These are phyloP conservation scores for Megalopta genalis DNA, from an alignment of 1,140 invertebrate genomes.

Conservation along the genomic window DNA sequence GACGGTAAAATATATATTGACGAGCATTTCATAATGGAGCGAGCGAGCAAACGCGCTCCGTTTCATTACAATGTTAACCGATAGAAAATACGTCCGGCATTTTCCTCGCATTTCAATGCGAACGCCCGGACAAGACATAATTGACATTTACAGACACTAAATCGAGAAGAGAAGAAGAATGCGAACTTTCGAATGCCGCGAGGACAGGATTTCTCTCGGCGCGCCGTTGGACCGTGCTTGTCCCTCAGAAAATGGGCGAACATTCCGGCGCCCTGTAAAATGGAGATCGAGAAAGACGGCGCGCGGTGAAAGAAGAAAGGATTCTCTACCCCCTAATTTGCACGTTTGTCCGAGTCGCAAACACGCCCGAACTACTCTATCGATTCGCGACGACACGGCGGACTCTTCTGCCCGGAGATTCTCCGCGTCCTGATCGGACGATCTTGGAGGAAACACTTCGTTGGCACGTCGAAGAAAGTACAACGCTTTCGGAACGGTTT, in stretches of 20 bases:
- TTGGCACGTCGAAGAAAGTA: conserved; percentile 49
- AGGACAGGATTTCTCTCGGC: not conserved
- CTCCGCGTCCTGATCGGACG: conserved; percentile 38
- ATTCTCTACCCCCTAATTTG: conserved; percentile 47
- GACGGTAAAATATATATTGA: no score
- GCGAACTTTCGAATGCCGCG: not conserved
- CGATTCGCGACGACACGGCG: conserved; percentile 20
- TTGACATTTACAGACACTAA: no score
- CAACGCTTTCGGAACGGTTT: conserved; percentile 21
- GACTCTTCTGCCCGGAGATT: not conserved
- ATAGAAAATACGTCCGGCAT: no score
- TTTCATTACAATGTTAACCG: no score
- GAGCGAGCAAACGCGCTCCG: no score
- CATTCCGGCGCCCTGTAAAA: not conserved
- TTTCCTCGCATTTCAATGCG: no score
- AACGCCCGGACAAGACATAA: no score
- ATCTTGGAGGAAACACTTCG: conserved; percentile 7
- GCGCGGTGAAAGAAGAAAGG: not conserved
- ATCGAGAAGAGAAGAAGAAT: not conserved
- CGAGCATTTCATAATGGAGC: not conserved
- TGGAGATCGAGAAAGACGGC: not conserved
- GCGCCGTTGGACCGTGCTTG: no score
- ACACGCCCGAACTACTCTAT: conserved; percentile 6
- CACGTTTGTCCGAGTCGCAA: not conserved
- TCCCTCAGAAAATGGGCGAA: not conserved